Base-by-base conservation (phyloP, 2,888 invertebrate species). In the Serrognathus titanus region DNA sequence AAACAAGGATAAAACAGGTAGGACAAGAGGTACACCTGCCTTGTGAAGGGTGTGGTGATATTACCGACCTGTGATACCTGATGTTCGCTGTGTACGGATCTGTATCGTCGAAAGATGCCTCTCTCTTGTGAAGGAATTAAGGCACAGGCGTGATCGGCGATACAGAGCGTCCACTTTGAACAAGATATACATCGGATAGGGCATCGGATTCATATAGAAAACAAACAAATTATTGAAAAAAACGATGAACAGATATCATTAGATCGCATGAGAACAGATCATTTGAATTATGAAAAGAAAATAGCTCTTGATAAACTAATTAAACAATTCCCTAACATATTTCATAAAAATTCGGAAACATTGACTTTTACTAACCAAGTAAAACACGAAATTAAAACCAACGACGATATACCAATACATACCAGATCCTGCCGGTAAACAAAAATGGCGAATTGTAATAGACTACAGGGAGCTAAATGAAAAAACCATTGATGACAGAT, bases 401-500 rank as follows among this genome's bases (percentile, higher is more conserved):
- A 41, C 0, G 47, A 54, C 38, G 35, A n/a, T 11, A 12, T 13
- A 13, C 50, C 54, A 6, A 39, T 57, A 10, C 38, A 39, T 43
- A 40, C 49, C 7, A 57, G 50, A 54, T 45, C 53, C 58, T 4
- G 53, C 55, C 1, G 50, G 52, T 4, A 49, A 57, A 52, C n/a
- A 13, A 35, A 52, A 45, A 50, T 57, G 57, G 50, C 31, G 53
- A 41, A 24, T 53, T 13, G 53, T 53, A n/a, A 40, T 48, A 35
- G 57, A 53, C 35, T 57, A 47, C 13, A 16, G 57, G 11, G 53
- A 53, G 11, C 8, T 57, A 20, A 57, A 52, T 40, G 52, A 53
- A 10, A 20, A 13, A 13, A 57, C 57, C 7, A 58, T 69, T 5
- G 61, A 61, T 20, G 71, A 73, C 53, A 63, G 58, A 58, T 73